Evolutionary conservation across 1,140 invertebrate genomes (phyloP), one percentile per base, ranked within the genome.

Genomic region (Ceratosolen fusciceps): DNA sequence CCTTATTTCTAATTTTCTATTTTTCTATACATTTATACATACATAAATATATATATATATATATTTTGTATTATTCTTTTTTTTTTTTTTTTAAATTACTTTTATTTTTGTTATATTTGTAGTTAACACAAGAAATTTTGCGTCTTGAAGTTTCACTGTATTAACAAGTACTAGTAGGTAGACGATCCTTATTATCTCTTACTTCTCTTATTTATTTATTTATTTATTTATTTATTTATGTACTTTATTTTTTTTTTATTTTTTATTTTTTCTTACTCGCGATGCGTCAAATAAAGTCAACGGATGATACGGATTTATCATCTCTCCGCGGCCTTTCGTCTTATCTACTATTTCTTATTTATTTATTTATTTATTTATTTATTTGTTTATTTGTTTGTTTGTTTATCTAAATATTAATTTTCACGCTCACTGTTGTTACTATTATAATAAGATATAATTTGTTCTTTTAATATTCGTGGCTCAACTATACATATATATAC

Each of bases 271-370:
- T 43, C 5, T 7, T 43, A 43, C 31, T 26, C 58, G n/a, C n/a
- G 56, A 68, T 24, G 62, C 62, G 71, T 68, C 74, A 12, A 58
- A 74, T 68, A 80, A 80, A 74, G 12, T n/a, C n/a, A n/a, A n/a
- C n/a, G n/a, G n/a, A n/a, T n/a, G 52, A 74, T 80, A 62, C 75
- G 37, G 72, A 72, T 80, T 75, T 80, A 68, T 60, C 74, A 56
- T 80, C 19, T 70, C 21, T 43, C 26, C 34, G 26, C 68, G 73
- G 78, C 72, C 71, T 80, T 75, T 74, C 26, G 24, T 79, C 12
- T 43, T 43, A 43, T 43, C 12, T 12, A 7, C 12, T 43, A 7
- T 43, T 43, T 43, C 12, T 43, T 43, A 5, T 43, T 43, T 43
- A 5, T 43, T 43, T 7, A 43, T 7, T 58, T 21, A 56, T 56